These are phyloP conservation scores for Lichenostomus cassidix DNA, from an alignment of 2,113 vertebrate genomes.

Conservation along the genomic window DNA sequence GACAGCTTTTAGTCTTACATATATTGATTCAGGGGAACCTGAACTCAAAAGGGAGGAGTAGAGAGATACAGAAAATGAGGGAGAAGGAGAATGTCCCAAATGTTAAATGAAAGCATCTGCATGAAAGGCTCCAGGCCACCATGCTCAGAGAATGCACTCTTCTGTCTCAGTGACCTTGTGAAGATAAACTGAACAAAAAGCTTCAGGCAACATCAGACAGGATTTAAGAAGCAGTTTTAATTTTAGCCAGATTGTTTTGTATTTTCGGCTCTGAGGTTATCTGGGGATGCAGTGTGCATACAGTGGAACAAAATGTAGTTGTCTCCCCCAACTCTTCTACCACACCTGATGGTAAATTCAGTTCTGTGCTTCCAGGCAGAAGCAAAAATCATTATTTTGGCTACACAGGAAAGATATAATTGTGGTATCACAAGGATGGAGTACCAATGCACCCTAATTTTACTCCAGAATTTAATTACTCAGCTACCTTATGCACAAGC, in stretches of 20 bases:
- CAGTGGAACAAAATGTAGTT: background rate
- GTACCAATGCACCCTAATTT: background rate
- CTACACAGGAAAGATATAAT: background rate
- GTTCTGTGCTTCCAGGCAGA: background rate
- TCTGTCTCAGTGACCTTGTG: conserved; percentile 66
- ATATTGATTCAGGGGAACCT: background rate
- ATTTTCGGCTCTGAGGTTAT: conserved; percentile 35
- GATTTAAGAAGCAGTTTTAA: conserved; percentile 67
- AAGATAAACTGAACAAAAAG: conserved; percentile 53
- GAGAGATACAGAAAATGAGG: background rate
- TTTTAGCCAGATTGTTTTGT: conserved; percentile 67
- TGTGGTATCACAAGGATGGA: background rate
- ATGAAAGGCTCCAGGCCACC: conserved; percentile 34
- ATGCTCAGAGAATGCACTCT: conserved; percentile 15
- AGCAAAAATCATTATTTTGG: background rate
- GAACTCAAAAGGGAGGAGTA: background rate
- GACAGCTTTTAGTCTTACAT: background rate
- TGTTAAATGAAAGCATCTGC: background rate
- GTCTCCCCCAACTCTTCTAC: background rate
- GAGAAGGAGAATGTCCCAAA: background rate
- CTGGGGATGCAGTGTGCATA: conserved; percentile 33
- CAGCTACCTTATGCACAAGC: background rate
- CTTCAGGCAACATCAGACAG: conserved; percentile 58
- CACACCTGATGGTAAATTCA: background rate
- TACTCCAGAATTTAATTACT: background rate